These are phyloP conservation scores for Hydrotaea cyrtoneurina DNA, from an alignment of 2,888 invertebrate genomes.

Conservation along the genomic window DNA sequence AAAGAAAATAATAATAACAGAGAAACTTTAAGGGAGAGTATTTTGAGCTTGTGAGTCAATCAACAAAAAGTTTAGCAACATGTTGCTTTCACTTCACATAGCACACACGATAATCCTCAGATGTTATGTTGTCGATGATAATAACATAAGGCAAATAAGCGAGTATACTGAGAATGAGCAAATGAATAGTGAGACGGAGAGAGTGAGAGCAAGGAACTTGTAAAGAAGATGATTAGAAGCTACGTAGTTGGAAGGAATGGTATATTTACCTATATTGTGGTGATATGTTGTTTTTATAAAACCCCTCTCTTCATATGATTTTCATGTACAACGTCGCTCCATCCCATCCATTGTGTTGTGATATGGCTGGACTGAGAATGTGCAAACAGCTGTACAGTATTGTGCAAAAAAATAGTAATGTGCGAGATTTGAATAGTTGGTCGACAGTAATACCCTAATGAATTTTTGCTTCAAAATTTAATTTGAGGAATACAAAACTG, in stretches of 20 bases:
- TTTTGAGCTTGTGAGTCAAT: too few relatives aligned
- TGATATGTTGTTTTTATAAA: conserved; percentile 43
- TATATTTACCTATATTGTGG: background rate
- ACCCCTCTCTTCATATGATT: conserved; percentile 47
- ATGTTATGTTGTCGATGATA: conserved; percentile 20
- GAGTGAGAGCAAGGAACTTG: conserved; percentile 23
- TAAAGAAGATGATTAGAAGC: conserved; percentile 40
- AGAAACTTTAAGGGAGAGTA: background rate
- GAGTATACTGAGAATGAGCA: conserved; percentile 31
- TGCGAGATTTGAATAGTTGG: too few relatives aligned
- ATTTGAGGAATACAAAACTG: too few relatives aligned
- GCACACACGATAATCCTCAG: too few relatives aligned
- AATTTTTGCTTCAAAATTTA: too few relatives aligned
- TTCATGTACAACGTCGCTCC: conserved; percentile 15
- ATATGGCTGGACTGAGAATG: background rate
- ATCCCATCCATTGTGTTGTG: background rate
- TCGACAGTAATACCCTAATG: too few relatives aligned
- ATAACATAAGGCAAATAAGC: background rate
- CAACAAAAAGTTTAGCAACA: conserved; percentile 63
- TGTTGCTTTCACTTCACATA: conserved; percentile 58
- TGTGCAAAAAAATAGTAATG: too few relatives aligned
- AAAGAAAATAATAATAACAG: background rate
- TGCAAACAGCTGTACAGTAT: background rate
- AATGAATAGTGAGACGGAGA: conserved; percentile 2
- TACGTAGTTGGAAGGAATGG: conserved; percentile 57